Base-by-base conservation (phyloP, 2,888 invertebrate genomes). In the Oxyteleia sp. region DNA sequence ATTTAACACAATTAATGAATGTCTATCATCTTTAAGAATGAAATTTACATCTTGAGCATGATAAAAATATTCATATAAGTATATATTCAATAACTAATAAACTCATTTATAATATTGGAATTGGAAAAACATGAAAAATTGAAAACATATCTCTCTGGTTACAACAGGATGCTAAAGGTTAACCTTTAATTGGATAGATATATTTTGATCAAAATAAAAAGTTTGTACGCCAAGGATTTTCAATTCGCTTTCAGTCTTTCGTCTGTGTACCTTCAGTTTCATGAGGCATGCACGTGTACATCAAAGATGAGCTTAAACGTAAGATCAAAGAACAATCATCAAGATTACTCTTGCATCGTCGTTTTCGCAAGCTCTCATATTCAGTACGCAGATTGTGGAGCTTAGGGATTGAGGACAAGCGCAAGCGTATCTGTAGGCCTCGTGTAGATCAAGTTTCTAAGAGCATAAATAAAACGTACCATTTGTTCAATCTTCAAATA, bases 301-400 rank as follows among this genome's bases (percentile, higher is more conserved):
- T 51, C 51, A 72, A 80, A 80, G 51, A 29, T 43, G n/a, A 18
- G 29, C 43, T 66, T 74, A 74, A 80, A 72, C 57, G 61, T 53
- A 61, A 74, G 80, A 74, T 72, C 72, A 74, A 80, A 66, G 79
- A 69, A 79, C 79, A 74, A 80, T 80, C 59, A 68, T 74, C 74
- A 53, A 74, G 72, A 80, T 72, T 80, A 59, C 57, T 80, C 53
- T 51, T 59, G 32, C 74, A 64, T 55, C 51, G 57, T 35, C 13
- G 53, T 80, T 80, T 80, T 47, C 43, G 35, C 66, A 53, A 43
- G 64, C 23, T 66, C 45, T 79, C 55, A 53, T 79, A 63, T 80
- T 57, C 72, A 66, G 80, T 80, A 59, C 29, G 66, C 59, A 29
- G 80, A 72, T 80, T 71, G 51, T 53, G 59, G 20, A 49, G 55